These are phyloP conservation scores for Falco naumanni DNA, from an alignment of 2,797 vertebrate species.

Conservation along the genomic window DNA sequence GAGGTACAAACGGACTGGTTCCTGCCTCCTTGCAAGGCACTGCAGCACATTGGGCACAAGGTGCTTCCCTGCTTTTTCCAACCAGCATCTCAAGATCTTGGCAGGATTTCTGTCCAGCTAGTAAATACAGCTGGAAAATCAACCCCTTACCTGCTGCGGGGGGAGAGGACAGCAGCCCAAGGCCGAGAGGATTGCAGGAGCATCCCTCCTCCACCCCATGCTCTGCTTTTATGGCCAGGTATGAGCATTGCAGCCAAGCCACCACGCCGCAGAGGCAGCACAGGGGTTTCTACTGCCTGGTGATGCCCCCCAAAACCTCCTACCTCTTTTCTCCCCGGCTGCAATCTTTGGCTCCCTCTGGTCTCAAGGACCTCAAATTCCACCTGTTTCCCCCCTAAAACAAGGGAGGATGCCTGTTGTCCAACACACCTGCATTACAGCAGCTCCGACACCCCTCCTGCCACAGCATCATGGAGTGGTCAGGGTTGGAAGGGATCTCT, in stretches of 20 bases:
- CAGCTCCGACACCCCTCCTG: neutral
- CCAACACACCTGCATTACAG: neutral
- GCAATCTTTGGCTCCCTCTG: neutral
- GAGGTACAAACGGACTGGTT: neutral
- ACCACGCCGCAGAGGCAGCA: neutral
- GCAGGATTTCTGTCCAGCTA: neutral
- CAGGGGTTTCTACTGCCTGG: neutral
- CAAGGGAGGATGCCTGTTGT: neutral
- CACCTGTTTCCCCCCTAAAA: neutral
- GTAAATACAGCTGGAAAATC: neutral
- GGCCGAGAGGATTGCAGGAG: rapidly evolving
- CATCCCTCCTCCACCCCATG: neutral
- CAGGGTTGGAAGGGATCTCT: too few relatives aligned
- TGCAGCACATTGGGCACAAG: neutral
- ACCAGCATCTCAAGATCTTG: neutral
- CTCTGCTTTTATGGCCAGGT: too few relatives aligned
- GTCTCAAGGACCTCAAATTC: neutral
- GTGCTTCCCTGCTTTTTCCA: neutral
- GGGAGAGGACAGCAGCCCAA: neutral
- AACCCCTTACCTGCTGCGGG: neutral
- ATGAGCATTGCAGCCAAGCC: neutral
- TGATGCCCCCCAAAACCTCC: neutral
- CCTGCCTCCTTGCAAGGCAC: neutral
- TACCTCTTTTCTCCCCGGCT: neutral
- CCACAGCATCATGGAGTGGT: neutral